Evolutionary conservation across 2,113 vertebrate genomes (phyloP), one percentile per base, ranked within the genome.

Genomic region (Hyla sarda): DNA sequence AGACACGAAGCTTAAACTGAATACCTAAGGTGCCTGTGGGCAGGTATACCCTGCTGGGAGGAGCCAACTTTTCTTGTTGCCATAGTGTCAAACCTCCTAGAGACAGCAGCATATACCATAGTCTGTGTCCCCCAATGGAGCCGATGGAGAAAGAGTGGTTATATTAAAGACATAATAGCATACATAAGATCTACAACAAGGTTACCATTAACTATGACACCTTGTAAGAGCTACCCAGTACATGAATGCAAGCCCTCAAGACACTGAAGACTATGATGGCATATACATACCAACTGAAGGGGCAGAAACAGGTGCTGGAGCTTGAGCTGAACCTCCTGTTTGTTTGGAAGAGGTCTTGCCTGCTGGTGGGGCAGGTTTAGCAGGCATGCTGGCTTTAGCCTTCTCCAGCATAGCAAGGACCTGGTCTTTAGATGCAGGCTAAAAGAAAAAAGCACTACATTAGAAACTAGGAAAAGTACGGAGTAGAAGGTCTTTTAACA

Each of bases 371-470:
- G 93, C 93, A 58, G 95, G 97, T 92, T 98, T 99, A 86, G 96
- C 95, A 45, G 98, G 98, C 96, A 99, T 96, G 85, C 96, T 94
- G 2, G 95, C 92, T 92, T 98, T 95, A 88, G 97, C 98, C 89
- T 99, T 99, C 86, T 99, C 98, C 90, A 99, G 92, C 96, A 98
- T 95, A 89, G 90, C 91, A 62, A 97, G 69, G 77, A 99, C 97
- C 87, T 97, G 97, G 91, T 99, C 98, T 94, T 98, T 99, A n/a
- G 97, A 99, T 88, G 97, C 92, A 41, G 96, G 92, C 98, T 99
- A 91, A 10, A 5, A 28, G 10, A 67, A 71, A 41, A 17, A 37
- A 3, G n/a, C n/a, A 67, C 11, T 8, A 28, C n/a, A 32, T 30
- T 25, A 52, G 23, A 56, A n/a, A 76, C 34, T 1, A 19, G 85